These are phyloP conservation scores for Actenoides hombroni DNA, from an alignment of 2,113 vertebrate species.

Conservation along the genomic window DNA sequence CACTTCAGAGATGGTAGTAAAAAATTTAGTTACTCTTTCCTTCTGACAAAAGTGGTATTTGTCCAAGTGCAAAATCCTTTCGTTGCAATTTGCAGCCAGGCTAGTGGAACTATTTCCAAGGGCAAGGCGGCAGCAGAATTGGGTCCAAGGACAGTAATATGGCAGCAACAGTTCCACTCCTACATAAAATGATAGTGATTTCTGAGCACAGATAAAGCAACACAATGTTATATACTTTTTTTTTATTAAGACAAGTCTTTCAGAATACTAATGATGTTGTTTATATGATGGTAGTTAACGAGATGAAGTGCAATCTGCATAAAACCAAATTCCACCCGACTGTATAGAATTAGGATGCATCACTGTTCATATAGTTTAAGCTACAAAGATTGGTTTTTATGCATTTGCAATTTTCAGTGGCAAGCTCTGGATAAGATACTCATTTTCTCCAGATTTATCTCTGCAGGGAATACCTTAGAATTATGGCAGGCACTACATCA, in stretches of 20 bases:
- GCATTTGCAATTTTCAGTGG: slow-evolving; percentile 4
- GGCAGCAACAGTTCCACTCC: not conserved
- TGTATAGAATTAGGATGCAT: not conserved
- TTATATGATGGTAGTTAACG: not conserved
- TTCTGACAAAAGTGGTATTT: not conserved
- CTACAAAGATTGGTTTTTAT: not conserved
- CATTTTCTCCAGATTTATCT: slow-evolving; percentile 32
- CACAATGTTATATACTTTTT: not conserved
- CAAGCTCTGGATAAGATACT: slow-evolving; percentile 19
- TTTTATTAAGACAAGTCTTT: slow-evolving; percentile 10
- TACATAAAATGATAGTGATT: not conserved
- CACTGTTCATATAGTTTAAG: not conserved
- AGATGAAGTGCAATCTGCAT: not conserved
- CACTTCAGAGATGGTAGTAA: not conserved
- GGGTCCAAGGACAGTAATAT: not conserved
- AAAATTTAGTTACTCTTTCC: not conserved
- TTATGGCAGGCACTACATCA: not conserved
- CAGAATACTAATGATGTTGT: not conserved
- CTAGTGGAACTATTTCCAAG: not conserved
- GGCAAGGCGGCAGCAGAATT: not conserved
- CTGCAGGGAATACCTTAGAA: slow-evolving; percentile 29
- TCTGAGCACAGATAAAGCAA: not conserved
- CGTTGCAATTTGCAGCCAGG: not conserved
- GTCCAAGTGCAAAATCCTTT: not conserved
- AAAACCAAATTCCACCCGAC: not conserved